Evolutionary conservation across 2,113 vertebrate species (phyloP).

Genomic region (Opisthocomus hoazin): DNA sequence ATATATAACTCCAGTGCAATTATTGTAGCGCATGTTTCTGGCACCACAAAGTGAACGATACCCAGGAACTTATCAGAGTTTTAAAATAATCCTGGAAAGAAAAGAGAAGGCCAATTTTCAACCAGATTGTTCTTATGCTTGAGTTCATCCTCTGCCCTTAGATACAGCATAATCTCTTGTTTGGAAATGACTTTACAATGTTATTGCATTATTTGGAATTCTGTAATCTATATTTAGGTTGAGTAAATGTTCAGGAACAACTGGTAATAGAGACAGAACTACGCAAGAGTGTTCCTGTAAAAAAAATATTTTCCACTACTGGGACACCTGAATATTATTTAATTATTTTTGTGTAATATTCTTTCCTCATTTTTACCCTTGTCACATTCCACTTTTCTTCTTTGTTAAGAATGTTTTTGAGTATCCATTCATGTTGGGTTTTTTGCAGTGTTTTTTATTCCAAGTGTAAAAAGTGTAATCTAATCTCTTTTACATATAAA

Average conservation of each 20-base stretch:
- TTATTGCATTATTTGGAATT: background rate
- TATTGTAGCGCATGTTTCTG: no score
- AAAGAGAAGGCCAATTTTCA: background rate
- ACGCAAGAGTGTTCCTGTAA: accelerated
- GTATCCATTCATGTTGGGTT: background rate
- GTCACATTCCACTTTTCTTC: background rate
- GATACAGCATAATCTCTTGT: background rate
- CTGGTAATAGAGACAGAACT: background rate
- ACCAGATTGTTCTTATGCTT: background rate
- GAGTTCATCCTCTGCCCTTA: background rate
- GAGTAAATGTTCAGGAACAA: background rate
- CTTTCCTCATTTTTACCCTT: background rate
- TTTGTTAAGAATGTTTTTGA: background rate
- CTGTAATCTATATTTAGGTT: background rate
- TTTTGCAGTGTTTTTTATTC: background rate
- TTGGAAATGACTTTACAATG: background rate
- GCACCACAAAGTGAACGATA: background rate
- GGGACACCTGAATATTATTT: background rate
- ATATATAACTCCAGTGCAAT: background rate
- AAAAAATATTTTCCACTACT: background rate
- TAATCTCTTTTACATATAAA: background rate
- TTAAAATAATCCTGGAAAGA: background rate
- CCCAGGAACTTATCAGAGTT: background rate
- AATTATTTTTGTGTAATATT: background rate
- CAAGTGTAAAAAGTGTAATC: background rate